Percentiles rank a stretch among this genome's conserved stretches.
Evolutionary conservation across 2,888 invertebrate genomes (phyloP).

Genomic region (Lydus trimaculatus): DNA sequence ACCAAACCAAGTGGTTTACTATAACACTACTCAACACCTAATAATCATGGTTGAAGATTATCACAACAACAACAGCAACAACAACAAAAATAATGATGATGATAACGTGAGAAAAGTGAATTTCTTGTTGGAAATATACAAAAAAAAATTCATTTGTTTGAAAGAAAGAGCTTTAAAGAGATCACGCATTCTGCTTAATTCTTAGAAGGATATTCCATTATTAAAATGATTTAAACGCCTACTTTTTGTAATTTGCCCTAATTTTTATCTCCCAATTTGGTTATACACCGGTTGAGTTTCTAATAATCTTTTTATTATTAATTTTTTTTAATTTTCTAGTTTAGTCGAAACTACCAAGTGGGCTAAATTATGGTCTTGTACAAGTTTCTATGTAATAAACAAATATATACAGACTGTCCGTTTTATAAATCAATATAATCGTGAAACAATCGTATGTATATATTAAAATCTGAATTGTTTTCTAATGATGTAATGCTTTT

Average conservation of each 20-base stretch:
- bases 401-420: not conserved
- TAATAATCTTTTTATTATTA: not conserved
- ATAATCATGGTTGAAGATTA: not conserved
- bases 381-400: not conserved
- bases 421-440: not conserved
- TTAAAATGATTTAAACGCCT: constrained; percentile 6
- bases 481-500: not conserved
- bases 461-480: not conserved
- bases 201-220: constrained; percentile 10
- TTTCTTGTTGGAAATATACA: not conserved
- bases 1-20: constrained; percentile 19
- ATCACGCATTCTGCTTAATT: constrained; percentile 4
- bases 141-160: no score
- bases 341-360: constrained; percentile 4
- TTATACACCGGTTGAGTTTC: not conserved
- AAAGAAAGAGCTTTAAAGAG: not conserved
- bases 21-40: constrained; percentile 12
- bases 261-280: constrained; percentile 11
- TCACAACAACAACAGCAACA: not conserved
- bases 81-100: not conserved
- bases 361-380: constrained; percentile 1
- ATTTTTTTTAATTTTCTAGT: not conserved
- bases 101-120: not conserved
- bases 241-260: constrained; percentile 1
- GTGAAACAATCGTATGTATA: no score